Conservation (phyloP, 2,888 invertebrate species). For the Zaprionus bogoriensis region DNA sequence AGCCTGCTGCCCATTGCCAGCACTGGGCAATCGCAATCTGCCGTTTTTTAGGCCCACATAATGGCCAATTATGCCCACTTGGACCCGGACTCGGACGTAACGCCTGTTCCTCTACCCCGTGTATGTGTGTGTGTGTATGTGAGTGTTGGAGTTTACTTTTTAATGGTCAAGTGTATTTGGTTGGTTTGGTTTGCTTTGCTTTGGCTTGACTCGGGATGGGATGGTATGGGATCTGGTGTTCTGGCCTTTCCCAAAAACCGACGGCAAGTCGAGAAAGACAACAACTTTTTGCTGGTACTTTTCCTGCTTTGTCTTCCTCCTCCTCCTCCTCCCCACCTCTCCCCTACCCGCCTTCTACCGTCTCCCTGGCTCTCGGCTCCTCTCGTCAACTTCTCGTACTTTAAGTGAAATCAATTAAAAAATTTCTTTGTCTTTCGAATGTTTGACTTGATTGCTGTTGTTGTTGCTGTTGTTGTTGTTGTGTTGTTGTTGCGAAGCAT, state of each 20-base stretch:
- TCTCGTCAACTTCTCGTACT: slow-evolving; percentile 59
- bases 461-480: slow-evolving; percentile 30
- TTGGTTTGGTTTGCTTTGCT: too few species aligned
- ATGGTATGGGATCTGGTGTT: slow-evolving; percentile 36
- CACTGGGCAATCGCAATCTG: slow-evolving; percentile 9
- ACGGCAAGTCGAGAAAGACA: slow-evolving; percentile 31
- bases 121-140: background rate
- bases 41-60: slow-evolving; percentile 64
- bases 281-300: slow-evolving; percentile 31
- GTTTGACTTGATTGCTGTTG: slow-evolving; percentile 58
- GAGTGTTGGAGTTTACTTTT: slow-evolving; percentile 51
- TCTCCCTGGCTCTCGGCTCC: background rate
- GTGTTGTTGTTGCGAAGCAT: slow-evolving; percentile 42
- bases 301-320: slow-evolving; percentile 25
- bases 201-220: too few species aligned
- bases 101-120: background rate
- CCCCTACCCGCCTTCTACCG: slow-evolving; percentile 4
- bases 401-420: slow-evolving; percentile 78
- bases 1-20: too few species aligned
- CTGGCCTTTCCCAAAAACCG: slow-evolving; percentile 53
- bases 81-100: slow-evolving; percentile 38
- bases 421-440: slow-evolving; percentile 75
- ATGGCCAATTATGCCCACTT: slow-evolving; percentile 76
- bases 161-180: slow-evolving; percentile 70
- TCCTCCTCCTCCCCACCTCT: too few species aligned